Evolutionary conservation across 2,888 invertebrate species (phyloP).

Genomic region (Flexamia atlantica): DNA sequence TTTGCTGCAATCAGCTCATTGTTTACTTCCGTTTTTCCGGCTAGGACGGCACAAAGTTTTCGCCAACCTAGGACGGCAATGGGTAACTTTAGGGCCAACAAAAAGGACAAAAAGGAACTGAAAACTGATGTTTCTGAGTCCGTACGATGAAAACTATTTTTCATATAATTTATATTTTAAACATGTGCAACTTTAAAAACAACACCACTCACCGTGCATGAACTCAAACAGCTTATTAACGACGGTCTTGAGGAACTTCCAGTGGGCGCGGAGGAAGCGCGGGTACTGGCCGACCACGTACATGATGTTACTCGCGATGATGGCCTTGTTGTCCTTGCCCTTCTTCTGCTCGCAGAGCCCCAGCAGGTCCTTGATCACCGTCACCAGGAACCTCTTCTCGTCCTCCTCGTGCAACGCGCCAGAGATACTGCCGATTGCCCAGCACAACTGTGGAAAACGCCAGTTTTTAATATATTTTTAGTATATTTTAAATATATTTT

Average conservation of each 20-base stretch:
- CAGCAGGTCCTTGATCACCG: constrained; percentile 98
- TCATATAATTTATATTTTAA: no score
- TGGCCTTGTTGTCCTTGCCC: constrained; percentile 99
- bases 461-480: no score
- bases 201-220: constrained; percentile 88
- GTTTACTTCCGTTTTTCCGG: no score
- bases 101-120: no score
- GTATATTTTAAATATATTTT: no score
- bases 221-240: constrained; percentile 99
- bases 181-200: no score
- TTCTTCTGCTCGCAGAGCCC: constrained; percentile 99
- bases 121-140: no score
- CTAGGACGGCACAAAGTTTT: no score
- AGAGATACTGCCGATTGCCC: constrained; percentile 99
- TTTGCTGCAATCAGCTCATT: no score
- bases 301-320: constrained; percentile 99
- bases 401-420: constrained; percentile 99
- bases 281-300: constrained; percentile 99
- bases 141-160: no score
- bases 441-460: constrained; percentile 86
- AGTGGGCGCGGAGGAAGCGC: constrained; percentile 98
- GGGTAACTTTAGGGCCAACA: no score
- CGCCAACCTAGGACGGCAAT: no score
- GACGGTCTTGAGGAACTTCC: constrained; percentile 99
- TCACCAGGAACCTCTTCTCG: constrained; percentile 98